phyloP scores from a whole-genome alignment of 2,888 invertebrate species.

The Pteria penguin region DNA sequence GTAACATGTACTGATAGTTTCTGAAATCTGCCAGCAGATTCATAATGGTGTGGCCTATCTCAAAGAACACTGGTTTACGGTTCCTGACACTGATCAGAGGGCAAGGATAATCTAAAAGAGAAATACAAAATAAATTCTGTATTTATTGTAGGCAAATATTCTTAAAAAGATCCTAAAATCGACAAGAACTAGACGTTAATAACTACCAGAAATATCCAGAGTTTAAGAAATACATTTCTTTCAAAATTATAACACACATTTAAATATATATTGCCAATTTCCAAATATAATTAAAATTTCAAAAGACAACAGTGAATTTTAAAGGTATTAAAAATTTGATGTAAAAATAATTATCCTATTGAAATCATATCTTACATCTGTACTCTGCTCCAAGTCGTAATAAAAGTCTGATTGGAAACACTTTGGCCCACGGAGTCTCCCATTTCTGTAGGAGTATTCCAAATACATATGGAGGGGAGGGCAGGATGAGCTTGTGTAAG shows the following conservation, averaged over 20 bases:
- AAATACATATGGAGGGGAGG: slow-evolving; percentile 88
- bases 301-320: neutral
- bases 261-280: no score
- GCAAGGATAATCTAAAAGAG: slow-evolving; percentile 88
- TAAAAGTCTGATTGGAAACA: slow-evolving; percentile 86
- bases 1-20: slow-evolving; percentile 89
- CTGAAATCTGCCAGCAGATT: slow-evolving; percentile 92
- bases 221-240: no score
- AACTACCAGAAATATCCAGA: no score
- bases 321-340: neutral
- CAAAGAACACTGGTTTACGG: slow-evolving; percentile 89
- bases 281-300: no score
- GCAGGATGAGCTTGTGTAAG: slow-evolving; percentile 87
- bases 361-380: slow-evolving; percentile 83
- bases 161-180: no score
- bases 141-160: no score
- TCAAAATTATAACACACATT: no score
- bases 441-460: slow-evolving; percentile 90
- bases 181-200: no score
- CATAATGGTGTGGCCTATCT: slow-evolving; percentile 93
- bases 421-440: slow-evolving; percentile 91
- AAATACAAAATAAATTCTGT: no score
- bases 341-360: no score
- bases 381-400: slow-evolving; percentile 91
- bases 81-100: slow-evolving; percentile 89